phyloP scores from a whole-genome alignment of 2,797 vertebrate species.

The Xenentodon cancila region DNA sequence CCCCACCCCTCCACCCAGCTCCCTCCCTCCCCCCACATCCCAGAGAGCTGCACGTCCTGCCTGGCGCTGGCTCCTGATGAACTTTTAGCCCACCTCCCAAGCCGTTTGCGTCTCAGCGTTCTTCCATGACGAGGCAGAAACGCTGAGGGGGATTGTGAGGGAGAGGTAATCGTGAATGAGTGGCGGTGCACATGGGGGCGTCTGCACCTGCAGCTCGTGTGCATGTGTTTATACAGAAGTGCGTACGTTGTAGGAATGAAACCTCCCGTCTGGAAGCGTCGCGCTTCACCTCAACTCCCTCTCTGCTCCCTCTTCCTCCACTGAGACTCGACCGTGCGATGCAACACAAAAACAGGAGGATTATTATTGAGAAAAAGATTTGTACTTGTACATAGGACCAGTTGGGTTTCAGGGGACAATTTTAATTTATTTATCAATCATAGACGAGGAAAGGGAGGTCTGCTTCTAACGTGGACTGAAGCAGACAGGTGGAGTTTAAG shows the following conservation, averaged over 20 bases:
- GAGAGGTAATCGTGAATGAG: constrained; percentile 1
- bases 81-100: constrained; percentile 31
- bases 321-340: constrained; percentile 46
- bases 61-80: constrained; percentile 6
- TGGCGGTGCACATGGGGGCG: constrained; percentile 20
- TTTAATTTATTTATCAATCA: constrained; percentile 84
- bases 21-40: constrained; percentile 48
- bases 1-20: constrained; percentile 26
- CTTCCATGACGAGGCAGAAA: constrained; percentile 33
- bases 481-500: constrained; percentile 40
- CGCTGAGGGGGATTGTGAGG: constrained; percentile 18
- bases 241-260: constrained; percentile 10
- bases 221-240: constrained; percentile 28
- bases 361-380: constrained; percentile 54
- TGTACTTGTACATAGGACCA: constrained; percentile 81
- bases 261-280: no score
- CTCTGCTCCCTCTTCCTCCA: not conserved
- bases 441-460: constrained; percentile 53
- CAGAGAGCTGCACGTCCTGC: constrained; percentile 68
- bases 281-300: not conserved
- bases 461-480: constrained; percentile 44
- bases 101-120: not conserved
- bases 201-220: constrained; percentile 7
- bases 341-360: constrained; percentile 53
- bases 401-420: constrained; percentile 69